Evolutionary conservation across 1,140 invertebrate genomes (phyloP), one percentile per base, ranked within the genome.

Genomic region (Trichoplusia ni): DNA sequence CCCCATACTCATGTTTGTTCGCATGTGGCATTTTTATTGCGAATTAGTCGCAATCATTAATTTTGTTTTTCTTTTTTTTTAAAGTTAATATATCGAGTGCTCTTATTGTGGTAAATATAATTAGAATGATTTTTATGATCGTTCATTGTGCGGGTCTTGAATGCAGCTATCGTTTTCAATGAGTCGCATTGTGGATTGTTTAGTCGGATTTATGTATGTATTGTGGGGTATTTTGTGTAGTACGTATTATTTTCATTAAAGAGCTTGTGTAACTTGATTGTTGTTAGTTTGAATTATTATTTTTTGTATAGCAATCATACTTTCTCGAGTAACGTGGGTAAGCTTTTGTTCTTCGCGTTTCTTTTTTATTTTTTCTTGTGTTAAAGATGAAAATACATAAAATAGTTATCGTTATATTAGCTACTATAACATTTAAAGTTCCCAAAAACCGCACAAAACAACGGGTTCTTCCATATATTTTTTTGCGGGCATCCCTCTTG

Each of bases 11-110:
- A 79, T 84, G 82, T 86, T 84, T 76, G 82, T 72, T 83, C 84
- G 86, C 84, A 88, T 90, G 88, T 85, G 88, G 86, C 84, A 90
- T 90, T 90, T 90, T 90, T 90, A 90, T 90, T 90, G 81, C 88
- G 81, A 86, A 90, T 90, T 90, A 89, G 81, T 84, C 73, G 79
- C 81, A 81, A 90, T 88, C 88, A 90, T 90, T 90, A 90, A 90
- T 90, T 88, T 86, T 89, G 84, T 85, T 90, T 85, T 85, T 84
- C 81, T 82, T 85, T 87, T 84, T n/a, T 73, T 72, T 63, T 46
- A 81, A 82, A 84, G 82, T 85, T 74, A 78, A 75, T 75, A 70
- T 72, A 77, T 84, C 79, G 77, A 87, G 84, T 83, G 77, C 54
- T 64, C 64, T 67, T 77, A 81, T 84, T 81, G 59, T 64, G 69